Evolutionary conservation across 2,113 vertebrate genomes (phyloP), one percentile per base, ranked within the genome.

Genomic region (Alligator mississippiensis): DNA sequence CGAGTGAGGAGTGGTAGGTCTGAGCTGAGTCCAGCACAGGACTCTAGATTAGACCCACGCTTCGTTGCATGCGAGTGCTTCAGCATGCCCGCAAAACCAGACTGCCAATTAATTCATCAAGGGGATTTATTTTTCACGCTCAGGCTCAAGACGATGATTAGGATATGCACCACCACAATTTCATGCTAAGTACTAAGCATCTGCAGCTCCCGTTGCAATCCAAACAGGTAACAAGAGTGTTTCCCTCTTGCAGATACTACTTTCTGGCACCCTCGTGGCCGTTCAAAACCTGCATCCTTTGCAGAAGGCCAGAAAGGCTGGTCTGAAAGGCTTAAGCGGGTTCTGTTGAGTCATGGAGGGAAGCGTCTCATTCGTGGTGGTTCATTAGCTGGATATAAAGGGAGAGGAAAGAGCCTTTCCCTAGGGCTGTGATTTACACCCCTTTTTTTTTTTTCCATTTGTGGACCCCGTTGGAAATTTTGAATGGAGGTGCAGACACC

Each of bases 81-180:
- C 13, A 57, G 1, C 27, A 21, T 24, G 17, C 81, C 77, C 89
- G 86, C 85, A 22, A 84, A 28, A 90, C 82, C 2, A 1, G 0
- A 0, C 81, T 72, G 84, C 47, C 47, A 47, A 47, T 66, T 80
- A 81, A 21, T 55, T 16, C 86, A 61, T 64, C 0, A 0, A 19
- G 62, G 80, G 47, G 0, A 0, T 10, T 1, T 54, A 70, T 77
- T 76, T 77, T 11, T 59, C 57, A 70, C 9, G 3, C 27, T 58
- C 47, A 2, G 8, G 0, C 0, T 0, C 47, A 47, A 57, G 4
- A 18, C 1, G 2, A 11, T 16, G 15, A 47, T 34, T 11, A 54
- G 82, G 28, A 38, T 2, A 27, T 0, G 28, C 75, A 55, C 2
- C 1, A 78, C 12, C 9, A 6, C 81, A 89, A 80, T 22, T 38